phyloP scores from a whole-genome alignment of 2,888 invertebrate genomes.

The Amphipyra tragopoginis region DNA sequence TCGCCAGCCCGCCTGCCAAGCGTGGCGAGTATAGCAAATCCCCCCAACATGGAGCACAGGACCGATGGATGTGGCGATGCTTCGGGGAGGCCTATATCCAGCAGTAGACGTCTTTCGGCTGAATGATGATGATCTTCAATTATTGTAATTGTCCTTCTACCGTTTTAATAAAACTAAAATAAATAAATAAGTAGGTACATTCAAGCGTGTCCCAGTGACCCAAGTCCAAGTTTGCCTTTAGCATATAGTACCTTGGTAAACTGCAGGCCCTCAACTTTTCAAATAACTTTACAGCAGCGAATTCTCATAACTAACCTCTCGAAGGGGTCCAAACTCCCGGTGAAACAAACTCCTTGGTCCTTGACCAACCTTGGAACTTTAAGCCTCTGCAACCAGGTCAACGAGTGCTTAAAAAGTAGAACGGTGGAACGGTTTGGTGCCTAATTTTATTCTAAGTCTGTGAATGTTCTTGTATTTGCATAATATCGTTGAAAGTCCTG shows the following conservation, averaged over 20 bases:
- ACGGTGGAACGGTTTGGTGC: neutral
- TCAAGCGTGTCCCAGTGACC: too few relatives aligned
- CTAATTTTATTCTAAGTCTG: neutral
- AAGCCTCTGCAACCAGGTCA: constrained; percentile 52
- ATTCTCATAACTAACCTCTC: constrained; percentile 15
- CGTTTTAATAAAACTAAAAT: too few relatives aligned
- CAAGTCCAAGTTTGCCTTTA: too few relatives aligned
- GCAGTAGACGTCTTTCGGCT: too few relatives aligned
- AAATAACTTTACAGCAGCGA: constrained; percentile 12
- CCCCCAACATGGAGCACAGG: too few relatives aligned
- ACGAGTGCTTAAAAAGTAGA: constrained; percentile 29
- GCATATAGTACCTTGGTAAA: neutral
- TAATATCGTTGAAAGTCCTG: constrained; percentile 3
- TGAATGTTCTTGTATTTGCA: constrained; percentile 20
- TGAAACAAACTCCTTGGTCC: constrained; percentile 42
- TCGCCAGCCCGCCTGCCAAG: too few relatives aligned
- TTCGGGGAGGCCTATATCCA: too few relatives aligned
- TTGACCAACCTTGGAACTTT: constrained; percentile 47
- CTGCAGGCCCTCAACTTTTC: neutral
- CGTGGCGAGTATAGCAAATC: too few relatives aligned
- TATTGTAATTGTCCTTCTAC: too few relatives aligned
- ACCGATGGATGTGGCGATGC: too few relatives aligned
- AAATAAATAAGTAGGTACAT: too few relatives aligned
- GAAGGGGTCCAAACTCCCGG: constrained; percentile 15
- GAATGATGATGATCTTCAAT: too few relatives aligned